Percentiles rank a stretch among this genome's conserved stretches.
phyloP scores from a whole-genome alignment of 2,888 invertebrate species.

The Mythimna ferrago region DNA sequence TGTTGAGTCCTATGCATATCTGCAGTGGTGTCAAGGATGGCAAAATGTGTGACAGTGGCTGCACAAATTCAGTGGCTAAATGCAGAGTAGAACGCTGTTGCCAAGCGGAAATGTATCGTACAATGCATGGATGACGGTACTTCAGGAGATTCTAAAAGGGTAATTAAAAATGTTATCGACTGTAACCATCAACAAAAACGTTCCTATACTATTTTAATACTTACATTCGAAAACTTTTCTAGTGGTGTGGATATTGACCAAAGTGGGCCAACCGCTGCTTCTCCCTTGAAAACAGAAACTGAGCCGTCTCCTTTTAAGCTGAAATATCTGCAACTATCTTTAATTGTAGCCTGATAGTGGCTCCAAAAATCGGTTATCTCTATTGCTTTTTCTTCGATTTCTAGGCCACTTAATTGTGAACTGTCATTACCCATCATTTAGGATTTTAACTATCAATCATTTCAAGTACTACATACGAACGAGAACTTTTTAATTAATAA shows the following conservation, averaged over 20 bases:
- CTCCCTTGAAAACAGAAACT: conserved; percentile 94
- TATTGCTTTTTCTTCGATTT: conserved; percentile 94
- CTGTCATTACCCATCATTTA: conserved; percentile 94
- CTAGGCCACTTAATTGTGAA: conserved; percentile 93
- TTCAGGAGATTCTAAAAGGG: conserved; percentile 94
- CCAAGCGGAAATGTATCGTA: conserved; percentile 96
- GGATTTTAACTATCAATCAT: conserved; percentile 42
- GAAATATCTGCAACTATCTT: conserved; percentile 89
- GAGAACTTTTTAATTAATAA: conserved; percentile 9
- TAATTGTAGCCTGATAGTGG: conserved; percentile 92
- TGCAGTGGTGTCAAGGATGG: conserved; percentile 93
- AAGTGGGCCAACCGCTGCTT: conserved; percentile 92
- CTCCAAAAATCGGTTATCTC: conserved; percentile 95
- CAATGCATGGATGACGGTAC: conserved; percentile 96
- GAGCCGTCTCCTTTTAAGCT: conserved; percentile 90
- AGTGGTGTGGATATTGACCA: conserved; percentile 93
- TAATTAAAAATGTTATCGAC: conserved; percentile 62
- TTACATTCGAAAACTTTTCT: conserved; percentile 94
- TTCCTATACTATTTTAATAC: conserved; percentile 49
- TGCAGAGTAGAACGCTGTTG: conserved; percentile 94
- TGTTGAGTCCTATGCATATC: conserved; percentile 96
- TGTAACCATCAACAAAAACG: conserved; percentile 9
- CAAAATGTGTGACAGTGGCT: conserved; percentile 93
- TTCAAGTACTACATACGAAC: conserved; percentile 18
- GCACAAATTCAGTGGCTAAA: conserved; percentile 95